Evolutionary conservation across 2,797 vertebrate genomes (phyloP), one percentile per base, ranked within the genome.

Genomic region (Orientallactaga sibirica): DNA sequence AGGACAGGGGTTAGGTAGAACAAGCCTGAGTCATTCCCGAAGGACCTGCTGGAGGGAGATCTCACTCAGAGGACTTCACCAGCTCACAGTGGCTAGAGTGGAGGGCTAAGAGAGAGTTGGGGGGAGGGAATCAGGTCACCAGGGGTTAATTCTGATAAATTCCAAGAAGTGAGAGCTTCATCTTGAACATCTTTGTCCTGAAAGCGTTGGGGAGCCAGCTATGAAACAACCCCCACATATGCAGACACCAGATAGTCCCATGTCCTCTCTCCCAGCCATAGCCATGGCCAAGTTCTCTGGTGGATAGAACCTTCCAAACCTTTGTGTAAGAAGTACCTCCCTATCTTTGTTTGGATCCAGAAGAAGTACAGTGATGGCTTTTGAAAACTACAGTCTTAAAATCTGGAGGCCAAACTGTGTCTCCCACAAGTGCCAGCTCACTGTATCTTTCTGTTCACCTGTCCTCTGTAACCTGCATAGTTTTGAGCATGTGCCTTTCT

Each of bases 261-360:
- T 3, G 19, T 48, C 55, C 33, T 9, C 1, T 15, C 27, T n/a
- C 24, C 1, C 25, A 37, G n/a, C n/a, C 4, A 15, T 11, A 24
- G n/a, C 52, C 68, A 12, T 0, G 2, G n/a, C 7, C 62, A 27
- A 62, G 27, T 62, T 89, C 74, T n/a, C 27, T n/a, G 68, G 52
- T 2, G 27, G 61, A 48, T 2, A 16, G 20, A 90, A 82, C 73
- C 9, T 48, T 91, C 14, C 37, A 79, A 33, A 67, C 58, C 62
- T 92, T n/a, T 70, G 20, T 41, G 22, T 37, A 64, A 80, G 66
- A 52, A n/a, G 2, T 7, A 5, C 20, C 33, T 86, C 75, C 1
- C 2, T 2, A 24, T 37, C 25, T 58, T 33, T 4, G 12, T 48
- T 14, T 85, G 29, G 14, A 10, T 7, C 0, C 0, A 48, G 27